Base-by-base conservation (phyloP, 2,888 invertebrate genomes). In the Thymelicus lineola region DNA sequence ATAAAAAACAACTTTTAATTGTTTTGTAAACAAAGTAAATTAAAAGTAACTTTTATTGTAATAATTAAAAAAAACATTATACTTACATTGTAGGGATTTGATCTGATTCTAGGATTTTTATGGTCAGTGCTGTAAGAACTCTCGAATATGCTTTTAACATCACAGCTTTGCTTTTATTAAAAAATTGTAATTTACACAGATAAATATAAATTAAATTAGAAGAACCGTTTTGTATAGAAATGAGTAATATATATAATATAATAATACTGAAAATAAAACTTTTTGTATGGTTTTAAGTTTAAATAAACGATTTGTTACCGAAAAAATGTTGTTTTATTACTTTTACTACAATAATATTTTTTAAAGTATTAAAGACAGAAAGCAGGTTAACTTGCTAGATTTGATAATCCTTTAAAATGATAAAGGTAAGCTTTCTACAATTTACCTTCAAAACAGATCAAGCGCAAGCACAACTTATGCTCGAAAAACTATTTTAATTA, bases 231-330 rank as follows among this genome's bases (percentile, higher is more conserved):
- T 36, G 36, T 50, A 20, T 20, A 57, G 46, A 50, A 60, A 38
- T 70, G 48, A 71, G 9, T 70, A 66, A 70, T 70, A 28, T 28
- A 20, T 68, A 70, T 63, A 7, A 70, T 63, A 7, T 71, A 70
- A 70, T 72, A 70, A 66, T 62, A 20, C 7, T 17, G 12, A 36
- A 36, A 66, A 64, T 73, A 42, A 67, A 63, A 76, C 75, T 73
- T 77, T 79, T 79, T 79, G 74, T 80, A 81, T 74, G 77, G 76
- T 80, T 79, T 79, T 79, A 76, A 77, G 74, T 79, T 77, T 75
- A 75, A 80, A 77, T 78, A 79, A 74, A 75, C 70, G 77, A 76
- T 76, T 80, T 79, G 79, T 79, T 80, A 79, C 74, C 73, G 66
- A 77, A 9, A n/a, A 71, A 69, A 74, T 70, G 68, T 59, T 76